Evolutionary conservation across 1,140 invertebrate genomes (phyloP), one percentile per base, ranked within the genome.

Genomic region (Tetramorium parvispinum): DNA sequence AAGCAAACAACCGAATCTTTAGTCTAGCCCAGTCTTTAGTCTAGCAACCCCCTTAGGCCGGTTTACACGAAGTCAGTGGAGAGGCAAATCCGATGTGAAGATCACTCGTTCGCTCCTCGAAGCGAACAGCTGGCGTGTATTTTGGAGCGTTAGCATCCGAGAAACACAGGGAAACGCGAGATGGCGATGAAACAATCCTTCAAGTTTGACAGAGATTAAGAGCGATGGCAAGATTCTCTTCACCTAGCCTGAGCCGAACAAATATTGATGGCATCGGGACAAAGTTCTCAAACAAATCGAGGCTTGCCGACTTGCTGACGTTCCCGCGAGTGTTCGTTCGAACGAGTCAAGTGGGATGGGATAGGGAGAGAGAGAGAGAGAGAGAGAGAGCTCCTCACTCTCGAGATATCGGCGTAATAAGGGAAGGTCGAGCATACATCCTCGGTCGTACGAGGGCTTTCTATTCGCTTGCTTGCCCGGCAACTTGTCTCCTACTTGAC

Each of bases 61-160:
- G 68, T 75, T 83, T 83, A 83, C 53, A 46, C 53, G 51, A 61
- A 73, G 40, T 83, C 68, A 83, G 79, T 37, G 27, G 68, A 73
- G 55, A 75, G 79, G 49, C 51, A 81, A 81, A 81, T 81, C 53
- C 68, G 51, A 43, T 37, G 66, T 59, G 13, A 46, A 61, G 68
- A 83, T 59, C 57, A 75, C 68, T 55, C 24, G 37, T 55, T 55
- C 40, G 78, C 63, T 70, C 53, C 51, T 70, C 24, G 78, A 70
- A 70, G 51, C 49, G 49, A 57, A 16, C 63, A 55, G 24, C 65
- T 53, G 16, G 43, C 21, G 51, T 70, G 21, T 40, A 70, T 37
- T 55, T 16, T 21, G 43, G 21, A 43, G 51, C 13, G 66, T 40
- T 21, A 57, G 32, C 65, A 24, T 43, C 10, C 37, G 49, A 13